phyloP scores from a whole-genome alignment of 1,140 invertebrate genomes.

The Nymphalis io region DNA sequence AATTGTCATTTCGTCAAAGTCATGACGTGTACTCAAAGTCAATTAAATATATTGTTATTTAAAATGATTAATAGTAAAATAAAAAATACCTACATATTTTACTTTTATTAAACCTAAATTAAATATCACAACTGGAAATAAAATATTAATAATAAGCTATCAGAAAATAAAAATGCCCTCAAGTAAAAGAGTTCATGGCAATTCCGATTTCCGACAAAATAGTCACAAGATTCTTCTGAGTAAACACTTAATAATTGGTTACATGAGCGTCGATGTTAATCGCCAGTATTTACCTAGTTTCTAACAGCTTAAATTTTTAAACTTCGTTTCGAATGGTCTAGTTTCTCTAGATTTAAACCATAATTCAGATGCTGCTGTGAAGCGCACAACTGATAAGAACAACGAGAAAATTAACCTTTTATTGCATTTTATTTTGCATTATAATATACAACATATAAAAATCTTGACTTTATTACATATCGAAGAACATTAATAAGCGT shows the following conservation, averaged over 20 bases:
- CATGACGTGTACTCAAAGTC: no score
- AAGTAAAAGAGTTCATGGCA: not conserved
- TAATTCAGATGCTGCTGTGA: slow-evolving; percentile 58
- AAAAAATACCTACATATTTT: no score
- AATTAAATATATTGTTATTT: no score
- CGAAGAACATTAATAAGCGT: slow-evolving; percentile 85
- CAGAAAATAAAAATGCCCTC: not conserved
- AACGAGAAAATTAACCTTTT: slow-evolving; percentile 68
- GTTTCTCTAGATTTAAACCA: slow-evolving; percentile 73
- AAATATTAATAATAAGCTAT: not conserved
- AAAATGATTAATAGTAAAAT: no score
- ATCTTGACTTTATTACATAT: slow-evolving; percentile 82
- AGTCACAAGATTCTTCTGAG: not conserved
- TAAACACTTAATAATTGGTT: slow-evolving; percentile 61
- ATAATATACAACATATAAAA: slow-evolving; percentile 47
- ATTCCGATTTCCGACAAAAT: not conserved
- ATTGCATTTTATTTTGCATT: slow-evolving; percentile 69
- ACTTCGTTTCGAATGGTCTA: slow-evolving; percentile 42
- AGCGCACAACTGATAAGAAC: slow-evolving; percentile 49
- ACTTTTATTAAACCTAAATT: no score
- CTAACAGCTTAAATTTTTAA: slow-evolving; percentile 74
- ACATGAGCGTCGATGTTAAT: slow-evolving; percentile 70
- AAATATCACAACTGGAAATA: not conserved
- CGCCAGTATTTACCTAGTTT: slow-evolving; percentile 57
- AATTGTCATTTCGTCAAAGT: no score